phyloP scores from a whole-genome alignment of 2,888 invertebrate genomes.

The Arge pagana region DNA sequence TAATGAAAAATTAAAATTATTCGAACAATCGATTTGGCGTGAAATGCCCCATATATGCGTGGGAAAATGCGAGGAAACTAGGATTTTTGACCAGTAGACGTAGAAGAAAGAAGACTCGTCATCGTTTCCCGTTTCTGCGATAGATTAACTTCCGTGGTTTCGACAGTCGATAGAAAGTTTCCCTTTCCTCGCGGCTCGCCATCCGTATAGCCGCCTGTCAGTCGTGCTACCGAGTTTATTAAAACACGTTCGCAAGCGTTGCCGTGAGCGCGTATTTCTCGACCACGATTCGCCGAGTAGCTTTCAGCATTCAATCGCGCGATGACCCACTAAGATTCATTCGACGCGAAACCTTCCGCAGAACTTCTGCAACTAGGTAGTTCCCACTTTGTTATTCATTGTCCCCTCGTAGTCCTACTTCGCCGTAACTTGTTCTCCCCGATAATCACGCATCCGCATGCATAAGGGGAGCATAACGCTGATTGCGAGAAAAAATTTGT shows the following conservation, averaged over 20 bases:
- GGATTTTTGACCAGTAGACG: too few species aligned
- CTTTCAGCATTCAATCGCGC: slow-evolving; percentile 16
- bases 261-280: background rate
- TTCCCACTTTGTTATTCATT: slow-evolving; percentile 3
- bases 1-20: too few species aligned
- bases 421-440: background rate
- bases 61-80: too few species aligned
- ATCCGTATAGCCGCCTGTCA: background rate
- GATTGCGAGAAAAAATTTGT: too few species aligned
- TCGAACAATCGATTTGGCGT: too few species aligned
- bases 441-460: background rate
- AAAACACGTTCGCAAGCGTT: background rate
- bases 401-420: background rate
- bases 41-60: too few species aligned
- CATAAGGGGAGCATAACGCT: too few species aligned
- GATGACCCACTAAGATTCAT: slow-evolving; percentile 17
- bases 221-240: slow-evolving; percentile 5
- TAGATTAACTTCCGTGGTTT: too few species aligned
- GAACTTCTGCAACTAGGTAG: slow-evolving; percentile 12
- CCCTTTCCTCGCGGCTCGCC: background rate
- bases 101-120: too few species aligned
- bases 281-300: slow-evolving; percentile 20
- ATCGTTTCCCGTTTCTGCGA: too few species aligned
- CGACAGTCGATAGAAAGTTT: too few species aligned
- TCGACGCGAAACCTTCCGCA: background rate